Evolutionary conservation across 2,113 vertebrate genomes (phyloP).

Genomic region (Oceanites oceanicus): DNA sequence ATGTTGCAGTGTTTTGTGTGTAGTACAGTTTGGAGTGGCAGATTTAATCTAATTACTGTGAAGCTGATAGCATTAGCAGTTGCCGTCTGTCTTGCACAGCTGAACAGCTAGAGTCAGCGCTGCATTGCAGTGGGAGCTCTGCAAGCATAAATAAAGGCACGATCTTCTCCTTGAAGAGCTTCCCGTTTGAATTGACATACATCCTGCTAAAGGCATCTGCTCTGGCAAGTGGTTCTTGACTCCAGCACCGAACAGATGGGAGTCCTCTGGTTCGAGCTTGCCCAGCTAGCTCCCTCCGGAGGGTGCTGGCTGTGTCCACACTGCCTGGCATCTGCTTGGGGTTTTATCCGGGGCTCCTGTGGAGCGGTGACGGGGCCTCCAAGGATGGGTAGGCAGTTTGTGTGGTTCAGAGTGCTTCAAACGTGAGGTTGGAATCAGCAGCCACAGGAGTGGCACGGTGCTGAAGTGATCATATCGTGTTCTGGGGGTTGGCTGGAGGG

Average conservation of each 20-base stretch:
- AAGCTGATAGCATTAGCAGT: neutral
- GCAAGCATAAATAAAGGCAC: neutral
- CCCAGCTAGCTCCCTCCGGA: neutral
- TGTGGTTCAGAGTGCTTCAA: neutral
- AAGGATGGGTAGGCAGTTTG: neutral
- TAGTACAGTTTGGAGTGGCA: neutral
- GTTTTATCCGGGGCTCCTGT: neutral
- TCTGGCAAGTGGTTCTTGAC: neutral
- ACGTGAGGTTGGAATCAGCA: neutral
- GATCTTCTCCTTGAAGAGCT: neutral
- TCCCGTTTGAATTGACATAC: rapidly evolving
- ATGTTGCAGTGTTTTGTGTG: neutral
- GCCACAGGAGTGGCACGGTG: neutral
- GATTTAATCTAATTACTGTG: neutral
- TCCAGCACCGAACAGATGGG: neutral
- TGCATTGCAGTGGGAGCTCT: neutral
- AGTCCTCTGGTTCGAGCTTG: neutral
- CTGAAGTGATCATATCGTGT: neutral
- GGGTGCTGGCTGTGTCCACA: neutral
- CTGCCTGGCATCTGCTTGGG: neutral
- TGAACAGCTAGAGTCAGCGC: neutral
- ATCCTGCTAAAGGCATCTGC: neutral
- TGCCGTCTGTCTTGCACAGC: neutral
- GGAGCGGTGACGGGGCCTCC: rapidly evolving
- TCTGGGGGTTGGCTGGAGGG: neutral